A percentile compares a stretch with the other conserved stretches of the same genome.
Evolutionary conservation across 2,797 vertebrate genomes (phyloP).

Genomic region (Adrianichthys oophorus): DNA sequence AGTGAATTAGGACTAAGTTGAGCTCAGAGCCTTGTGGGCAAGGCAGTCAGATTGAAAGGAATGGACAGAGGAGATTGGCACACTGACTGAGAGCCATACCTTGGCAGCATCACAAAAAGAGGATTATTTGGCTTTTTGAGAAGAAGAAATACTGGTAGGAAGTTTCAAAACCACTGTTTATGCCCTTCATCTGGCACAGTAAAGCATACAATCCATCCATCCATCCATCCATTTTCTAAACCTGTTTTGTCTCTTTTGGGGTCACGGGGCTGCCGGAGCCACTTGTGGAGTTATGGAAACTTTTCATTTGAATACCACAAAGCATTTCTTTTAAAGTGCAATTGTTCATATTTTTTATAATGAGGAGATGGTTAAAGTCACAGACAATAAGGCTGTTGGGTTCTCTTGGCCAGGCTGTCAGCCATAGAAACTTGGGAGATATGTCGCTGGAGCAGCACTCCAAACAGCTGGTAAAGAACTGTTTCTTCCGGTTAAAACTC

Average conservation of each 20-base stretch:
- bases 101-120: conserved; percentile 65
- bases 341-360: no score
- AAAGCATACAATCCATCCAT: conserved; percentile 19
- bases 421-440: no score
- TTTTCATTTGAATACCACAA: no score
- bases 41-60: conserved; percentile 51
- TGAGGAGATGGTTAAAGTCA: no score
- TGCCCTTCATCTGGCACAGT: conserved; percentile 39
- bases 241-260: conserved; percentile 4
- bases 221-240: background rate
- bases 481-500: no score
- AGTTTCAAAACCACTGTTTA: conserved; percentile 36
- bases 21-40: conserved; percentile 56
- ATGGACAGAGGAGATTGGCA: conserved; percentile 42
- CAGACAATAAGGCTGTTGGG: no score
- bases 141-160: conserved; percentile 40
- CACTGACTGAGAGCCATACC: conserved; percentile 62
- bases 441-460: no score
- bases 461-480: no score
- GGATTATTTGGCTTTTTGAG: conserved; percentile 54
- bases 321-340: no score
- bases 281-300: no score
- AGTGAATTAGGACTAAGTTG: conserved; percentile 64
- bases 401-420: no score
- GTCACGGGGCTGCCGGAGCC: no score